These are phyloP conservation scores for Myotis daubentonii DNA, from an alignment of 2,797 vertebrate genomes.

Conservation along the genomic window DNA sequence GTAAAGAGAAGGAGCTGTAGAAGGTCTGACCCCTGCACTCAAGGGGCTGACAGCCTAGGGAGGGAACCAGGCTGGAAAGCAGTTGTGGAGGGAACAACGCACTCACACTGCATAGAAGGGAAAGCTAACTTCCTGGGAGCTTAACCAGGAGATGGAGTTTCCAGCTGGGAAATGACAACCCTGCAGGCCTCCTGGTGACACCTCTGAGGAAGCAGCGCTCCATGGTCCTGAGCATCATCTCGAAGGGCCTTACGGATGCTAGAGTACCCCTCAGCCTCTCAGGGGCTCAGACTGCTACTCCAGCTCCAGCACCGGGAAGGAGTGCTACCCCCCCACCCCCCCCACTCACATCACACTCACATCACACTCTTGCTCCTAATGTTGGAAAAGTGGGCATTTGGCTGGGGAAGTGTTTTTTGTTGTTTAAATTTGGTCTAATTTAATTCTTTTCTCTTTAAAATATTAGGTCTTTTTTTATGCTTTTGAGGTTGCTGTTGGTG, in stretches of 20 bases:
- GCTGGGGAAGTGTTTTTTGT: background rate
- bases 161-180: too few relatives aligned
- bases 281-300: background rate
- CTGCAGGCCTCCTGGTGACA: background rate
- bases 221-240: background rate
- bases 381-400: background rate
- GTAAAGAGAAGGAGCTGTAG: background rate
- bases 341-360: accelerated
- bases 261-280: background rate
- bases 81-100: background rate
- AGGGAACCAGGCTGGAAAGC: background rate
- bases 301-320: background rate
- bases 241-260: background rate
- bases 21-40: background rate
- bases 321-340: accelerated
- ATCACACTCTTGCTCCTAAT: background rate
- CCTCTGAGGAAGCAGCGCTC: background rate
- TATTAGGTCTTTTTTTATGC: background rate
- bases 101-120: background rate
- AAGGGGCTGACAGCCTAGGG: background rate
- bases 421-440: background rate
- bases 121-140: background rate
- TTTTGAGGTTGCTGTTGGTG: background rate
- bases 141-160: background rate
- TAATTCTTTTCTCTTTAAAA: background rate